Evolutionary conservation across 2,797 vertebrate genomes (phyloP), one percentile per base, ranked within the genome.

Genomic region (Euthynnus affinis): DNA sequence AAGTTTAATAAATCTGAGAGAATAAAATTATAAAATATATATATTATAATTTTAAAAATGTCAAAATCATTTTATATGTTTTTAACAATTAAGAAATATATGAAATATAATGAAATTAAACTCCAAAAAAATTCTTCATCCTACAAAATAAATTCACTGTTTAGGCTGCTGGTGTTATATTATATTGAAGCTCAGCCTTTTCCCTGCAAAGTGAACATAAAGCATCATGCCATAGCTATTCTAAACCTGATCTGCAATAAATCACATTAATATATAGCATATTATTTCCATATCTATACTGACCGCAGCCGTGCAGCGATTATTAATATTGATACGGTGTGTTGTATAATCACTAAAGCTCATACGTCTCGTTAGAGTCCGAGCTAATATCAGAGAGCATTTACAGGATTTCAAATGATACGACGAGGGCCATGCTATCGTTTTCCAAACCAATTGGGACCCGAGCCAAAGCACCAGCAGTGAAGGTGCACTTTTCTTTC

Each of bases 381-480:
- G 29, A 51, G 72, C 79, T 85, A 80, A 83, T 59, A 81, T 79
- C 53, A 0, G 22, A 25, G 75, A 83, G 52, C 72, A 80, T 82
- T 88, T 72, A 81, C 72, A 75, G 80, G 71, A 74, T 88, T 88
- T 81, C 83, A 83, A 83, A 92, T 87, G 87, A 88, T 37, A 64
- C 84, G 78, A 32, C 9, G 18, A 75, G 67, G 82, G 76, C 78
- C 78, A 74, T 1, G 70, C 84, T 59, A 87, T 92, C 88, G 60
- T 67, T 91, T 82, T 80, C 81, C 81, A 76, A 81, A 89, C 90
- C 92, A 89, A 83, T 86, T 90, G 88, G 91, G 90, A 89, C 9
- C 0, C 3, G 22, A 6, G 89, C 89, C 90, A 90, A 85, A 90
- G 81, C 81, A 67, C 78, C 81, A 52, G 78, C 78, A 59, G 90